Conservation (phyloP, 1,140 invertebrate genomes). For the Drosophila subpulchrella region DNA sequence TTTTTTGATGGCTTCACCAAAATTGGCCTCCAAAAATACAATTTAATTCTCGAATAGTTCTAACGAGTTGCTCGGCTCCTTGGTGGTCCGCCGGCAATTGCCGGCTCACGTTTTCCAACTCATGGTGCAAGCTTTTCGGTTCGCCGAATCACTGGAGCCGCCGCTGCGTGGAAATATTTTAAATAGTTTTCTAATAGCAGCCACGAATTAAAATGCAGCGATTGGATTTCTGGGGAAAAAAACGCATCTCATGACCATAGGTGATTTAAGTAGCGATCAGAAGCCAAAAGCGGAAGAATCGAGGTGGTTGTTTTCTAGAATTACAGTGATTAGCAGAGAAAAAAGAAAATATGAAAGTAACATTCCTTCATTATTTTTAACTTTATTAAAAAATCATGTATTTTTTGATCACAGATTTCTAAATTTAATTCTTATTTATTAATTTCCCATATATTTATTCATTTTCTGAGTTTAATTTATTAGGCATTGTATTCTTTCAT, state of each 20-base stretch:
- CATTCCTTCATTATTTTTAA: background rate
- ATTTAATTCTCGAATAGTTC: constrained; percentile 50
- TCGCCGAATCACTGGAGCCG: constrained; percentile 37
- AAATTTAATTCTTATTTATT: too few species aligned
- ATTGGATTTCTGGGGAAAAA: constrained; percentile 25
- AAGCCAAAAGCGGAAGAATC: constrained; percentile 29
- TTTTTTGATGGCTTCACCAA: constrained; percentile 70
- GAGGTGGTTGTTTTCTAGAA: constrained; percentile 17
- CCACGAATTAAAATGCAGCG: constrained; percentile 59
- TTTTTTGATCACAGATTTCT: too few species aligned
- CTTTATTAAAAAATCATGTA: background rate
- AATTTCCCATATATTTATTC: too few species aligned
- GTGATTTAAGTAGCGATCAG: constrained; percentile 54
- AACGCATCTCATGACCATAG: constrained; percentile 60
- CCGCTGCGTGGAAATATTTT: constrained; percentile 73
- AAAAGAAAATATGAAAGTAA: background rate
- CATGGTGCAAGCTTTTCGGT: constrained; percentile 43
- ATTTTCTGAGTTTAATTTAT: too few species aligned
- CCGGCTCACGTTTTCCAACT: constrained; percentile 72
- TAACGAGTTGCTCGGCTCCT: constrained; percentile 62
- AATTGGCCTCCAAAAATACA: constrained; percentile 52
- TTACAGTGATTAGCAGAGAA: background rate
- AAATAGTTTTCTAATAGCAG: constrained; percentile 78
- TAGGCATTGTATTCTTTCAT: too few species aligned
- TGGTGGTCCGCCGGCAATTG: constrained; percentile 68